phyloP scores from a whole-genome alignment of 1,140 invertebrate genomes.

The Cherax quadricarinatus region DNA sequence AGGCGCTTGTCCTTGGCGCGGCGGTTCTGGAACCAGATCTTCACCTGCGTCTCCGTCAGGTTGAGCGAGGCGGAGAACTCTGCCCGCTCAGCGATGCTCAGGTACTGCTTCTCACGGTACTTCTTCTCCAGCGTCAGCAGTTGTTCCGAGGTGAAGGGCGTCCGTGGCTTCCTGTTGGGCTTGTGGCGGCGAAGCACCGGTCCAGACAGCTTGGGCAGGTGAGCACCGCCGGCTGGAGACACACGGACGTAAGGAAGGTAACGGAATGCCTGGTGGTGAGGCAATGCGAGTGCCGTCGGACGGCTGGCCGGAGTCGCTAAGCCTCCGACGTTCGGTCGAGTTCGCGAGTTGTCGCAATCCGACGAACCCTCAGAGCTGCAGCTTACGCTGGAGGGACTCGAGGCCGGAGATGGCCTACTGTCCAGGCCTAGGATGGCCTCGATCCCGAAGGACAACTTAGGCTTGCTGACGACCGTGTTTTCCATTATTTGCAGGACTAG shows the following conservation, averaged over 20 bases:
- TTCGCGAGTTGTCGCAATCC: neutral
- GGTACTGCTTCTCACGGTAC: conserved; percentile 55
- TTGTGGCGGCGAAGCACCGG: neutral
- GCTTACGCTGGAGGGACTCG: neutral
- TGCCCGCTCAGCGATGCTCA: conserved; percentile 49
- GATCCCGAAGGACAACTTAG: conserved; percentile 39
- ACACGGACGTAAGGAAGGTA: neutral
- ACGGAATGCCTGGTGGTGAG: neutral
- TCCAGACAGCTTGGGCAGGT: neutral
- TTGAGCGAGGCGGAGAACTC: conserved; percentile 54
- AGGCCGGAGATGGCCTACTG: neutral
- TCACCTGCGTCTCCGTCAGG: conserved; percentile 55
- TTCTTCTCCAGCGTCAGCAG: conserved; percentile 40
- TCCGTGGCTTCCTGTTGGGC: conserved; percentile 3
- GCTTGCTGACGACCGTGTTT: neutral
- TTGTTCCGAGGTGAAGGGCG: conserved; percentile 19
- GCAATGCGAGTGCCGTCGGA: neutral
- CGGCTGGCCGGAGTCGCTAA: neutral
- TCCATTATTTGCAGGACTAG: neutral
- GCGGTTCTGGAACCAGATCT: conserved; percentile 59
- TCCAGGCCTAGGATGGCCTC: conserved; percentile 36
- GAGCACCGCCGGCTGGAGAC: neutral
- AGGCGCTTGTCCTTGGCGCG: conserved; percentile 53
- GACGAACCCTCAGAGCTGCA: neutral
- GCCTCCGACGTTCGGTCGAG: neutral